Evolutionary conservation across 1,140 invertebrate genomes (phyloP).

Genomic region (Scaptomyza graminum): DNA sequence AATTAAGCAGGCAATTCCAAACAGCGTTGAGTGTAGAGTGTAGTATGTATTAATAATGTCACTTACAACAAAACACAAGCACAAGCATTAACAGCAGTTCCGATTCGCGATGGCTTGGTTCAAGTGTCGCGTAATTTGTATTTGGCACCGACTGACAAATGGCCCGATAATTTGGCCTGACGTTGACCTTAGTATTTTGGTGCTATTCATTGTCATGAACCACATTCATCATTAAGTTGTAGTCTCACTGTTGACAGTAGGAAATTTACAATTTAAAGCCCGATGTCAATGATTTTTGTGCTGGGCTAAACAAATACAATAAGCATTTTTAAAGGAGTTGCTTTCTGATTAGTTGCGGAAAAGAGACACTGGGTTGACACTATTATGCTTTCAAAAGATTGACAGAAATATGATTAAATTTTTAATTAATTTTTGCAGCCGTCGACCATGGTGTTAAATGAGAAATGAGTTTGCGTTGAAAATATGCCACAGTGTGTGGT

Average conservation of each 20-base stretch:
- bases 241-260: constrained; percentile 4
- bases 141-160: constrained; percentile 28
- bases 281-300: not conserved
- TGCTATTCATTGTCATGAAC: constrained; percentile 10
- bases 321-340: not conserved
- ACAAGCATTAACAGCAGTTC: constrained; percentile 29
- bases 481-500: not conserved
- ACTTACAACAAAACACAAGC: not conserved
- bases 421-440: constrained; percentile 2
- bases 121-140: constrained; percentile 41
- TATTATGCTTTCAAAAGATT: not conserved
- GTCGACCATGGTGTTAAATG: not conserved
- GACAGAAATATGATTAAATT: not conserved
- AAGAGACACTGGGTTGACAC: not conserved
- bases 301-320: not conserved
- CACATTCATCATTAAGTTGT: not conserved
- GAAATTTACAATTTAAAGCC: constrained; percentile 21
- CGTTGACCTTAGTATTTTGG: constrained; percentile 1
- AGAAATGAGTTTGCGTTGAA: not conserved
- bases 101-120: constrained; percentile 27
- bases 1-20: constrained; percentile 36
- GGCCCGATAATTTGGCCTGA: constrained; percentile 29
- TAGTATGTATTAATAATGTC: constrained; percentile 28
- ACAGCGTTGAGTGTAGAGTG: constrained; percentile 3
- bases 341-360: not conserved